A percentile compares a stretch with the other conserved stretches of the same genome.
Evolutionary conservation across 2,888 invertebrate genomes (phyloP).

Genomic region (Schizaphis graminum): DNA sequence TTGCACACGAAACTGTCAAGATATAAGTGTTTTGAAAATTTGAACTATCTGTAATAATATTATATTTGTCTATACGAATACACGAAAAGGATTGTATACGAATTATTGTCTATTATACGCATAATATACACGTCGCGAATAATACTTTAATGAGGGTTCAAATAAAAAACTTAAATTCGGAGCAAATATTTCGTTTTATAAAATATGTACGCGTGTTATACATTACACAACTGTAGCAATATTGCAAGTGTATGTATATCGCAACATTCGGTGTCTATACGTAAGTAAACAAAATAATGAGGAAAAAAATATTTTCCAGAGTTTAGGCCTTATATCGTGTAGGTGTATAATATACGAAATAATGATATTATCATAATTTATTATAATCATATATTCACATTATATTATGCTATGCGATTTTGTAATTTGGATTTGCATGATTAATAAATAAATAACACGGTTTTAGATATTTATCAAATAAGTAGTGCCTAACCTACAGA

Average conservation of each 20-base stretch:
- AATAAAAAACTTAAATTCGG: background rate
- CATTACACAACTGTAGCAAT: background rate
- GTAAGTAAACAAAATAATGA: background rate
- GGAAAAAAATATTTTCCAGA: background rate
- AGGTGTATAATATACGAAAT: background rate
- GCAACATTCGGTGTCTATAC: background rate
- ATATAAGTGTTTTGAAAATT: background rate
- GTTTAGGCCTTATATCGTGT: background rate
- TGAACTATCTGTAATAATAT: background rate
- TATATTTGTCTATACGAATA: background rate
- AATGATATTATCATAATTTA: background rate
- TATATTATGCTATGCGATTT: background rate
- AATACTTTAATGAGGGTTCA: background rate
- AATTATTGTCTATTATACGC: background rate
- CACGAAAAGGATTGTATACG: background rate
- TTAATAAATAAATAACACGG: slow-evolving; percentile 12
- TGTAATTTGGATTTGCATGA: slow-evolving; percentile 25
- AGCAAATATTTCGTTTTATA: background rate
- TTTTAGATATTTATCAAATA: slow-evolving; percentile 20
- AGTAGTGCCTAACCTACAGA: background rate
- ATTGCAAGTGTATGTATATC: background rate
- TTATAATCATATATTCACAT: slow-evolving; percentile 20
- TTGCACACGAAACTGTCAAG: background rate
- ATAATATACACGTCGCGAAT: too few species aligned
- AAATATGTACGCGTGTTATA: background rate